Evolutionary conservation across 1,140 invertebrate genomes (phyloP).

Genomic region (Aphaenogaster ashmeadi): DNA sequence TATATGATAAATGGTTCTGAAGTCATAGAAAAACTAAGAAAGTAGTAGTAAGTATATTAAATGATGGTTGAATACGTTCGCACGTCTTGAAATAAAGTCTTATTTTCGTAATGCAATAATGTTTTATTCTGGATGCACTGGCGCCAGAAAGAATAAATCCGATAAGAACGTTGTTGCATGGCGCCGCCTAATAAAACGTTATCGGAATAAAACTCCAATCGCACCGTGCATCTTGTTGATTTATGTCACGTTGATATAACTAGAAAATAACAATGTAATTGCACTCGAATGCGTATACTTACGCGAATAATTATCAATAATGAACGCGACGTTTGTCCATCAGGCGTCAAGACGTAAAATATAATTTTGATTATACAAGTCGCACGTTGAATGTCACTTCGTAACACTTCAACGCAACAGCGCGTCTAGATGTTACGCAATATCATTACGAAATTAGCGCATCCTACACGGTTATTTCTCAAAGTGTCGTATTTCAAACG

Average conservation of each 20-base stretch:
- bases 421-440: conserved; percentile 12
- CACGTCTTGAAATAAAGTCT: not conserved
- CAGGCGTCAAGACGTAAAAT: not conserved
- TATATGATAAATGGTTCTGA: not conserved
- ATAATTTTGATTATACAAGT: conserved; percentile 19
- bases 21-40: not conserved
- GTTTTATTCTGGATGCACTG: not conserved
- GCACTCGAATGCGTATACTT: not conserved
- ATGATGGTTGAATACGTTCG: not conserved
- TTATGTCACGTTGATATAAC: conserved; percentile 27
- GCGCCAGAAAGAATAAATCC: conserved; percentile 21
- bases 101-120: conserved; percentile 29
- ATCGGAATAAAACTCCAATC: conserved; percentile 22
- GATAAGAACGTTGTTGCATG: conserved; percentile 5
- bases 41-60: not conserved
- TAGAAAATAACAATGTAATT: conserved; percentile 12
- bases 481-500: not conserved
- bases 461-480: conserved; percentile 1
- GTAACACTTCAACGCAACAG: not conserved
- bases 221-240: conserved; percentile 14
- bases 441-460: conserved; percentile 24
- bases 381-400: not conserved
- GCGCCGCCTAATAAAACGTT: conserved; percentile 16
- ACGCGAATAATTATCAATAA: not conserved
- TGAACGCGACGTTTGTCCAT: not conserved